These are phyloP conservation scores for Isichthys henryi DNA, from an alignment of 2,113 vertebrate species.

Conservation along the genomic window DNA sequence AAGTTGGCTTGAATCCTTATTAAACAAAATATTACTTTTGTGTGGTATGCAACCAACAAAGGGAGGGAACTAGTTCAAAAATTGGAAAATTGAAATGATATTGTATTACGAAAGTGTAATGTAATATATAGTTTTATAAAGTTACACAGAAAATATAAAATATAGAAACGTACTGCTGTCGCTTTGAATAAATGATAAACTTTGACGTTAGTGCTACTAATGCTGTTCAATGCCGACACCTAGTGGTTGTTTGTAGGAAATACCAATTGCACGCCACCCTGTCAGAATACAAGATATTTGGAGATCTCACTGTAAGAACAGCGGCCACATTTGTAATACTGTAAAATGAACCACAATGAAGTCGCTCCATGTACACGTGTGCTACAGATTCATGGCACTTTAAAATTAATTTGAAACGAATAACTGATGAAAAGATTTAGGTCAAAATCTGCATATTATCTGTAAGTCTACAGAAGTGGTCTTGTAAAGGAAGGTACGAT, in stretches of 20 bases:
- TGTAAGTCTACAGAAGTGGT: neutral
- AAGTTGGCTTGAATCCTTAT: neutral
- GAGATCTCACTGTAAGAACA: neutral
- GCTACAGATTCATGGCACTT: neutral
- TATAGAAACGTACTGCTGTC: neutral
- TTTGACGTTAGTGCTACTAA: neutral
- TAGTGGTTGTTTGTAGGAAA: constrained; percentile 9
- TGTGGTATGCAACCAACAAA: neutral
- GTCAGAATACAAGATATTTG: neutral
- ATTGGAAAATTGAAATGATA: neutral
- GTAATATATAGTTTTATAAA: neutral
- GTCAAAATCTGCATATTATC: neutral
- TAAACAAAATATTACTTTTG: neutral
- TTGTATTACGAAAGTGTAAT: neutral
- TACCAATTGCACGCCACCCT: neutral
- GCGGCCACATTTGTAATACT: neutral
- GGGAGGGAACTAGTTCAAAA: neutral
- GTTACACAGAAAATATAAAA: neutral
- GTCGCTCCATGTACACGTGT: neutral
- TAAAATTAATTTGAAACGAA: constrained; percentile 63
- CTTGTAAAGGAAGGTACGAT: neutral
- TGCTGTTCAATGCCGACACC: neutral
- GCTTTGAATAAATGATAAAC: neutral
- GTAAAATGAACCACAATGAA: neutral
- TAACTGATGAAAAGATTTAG: constrained; percentile 63